Evolutionary conservation across 2,113 vertebrate genomes (phyloP).

Genomic region (Accipiter cooperii): DNA sequence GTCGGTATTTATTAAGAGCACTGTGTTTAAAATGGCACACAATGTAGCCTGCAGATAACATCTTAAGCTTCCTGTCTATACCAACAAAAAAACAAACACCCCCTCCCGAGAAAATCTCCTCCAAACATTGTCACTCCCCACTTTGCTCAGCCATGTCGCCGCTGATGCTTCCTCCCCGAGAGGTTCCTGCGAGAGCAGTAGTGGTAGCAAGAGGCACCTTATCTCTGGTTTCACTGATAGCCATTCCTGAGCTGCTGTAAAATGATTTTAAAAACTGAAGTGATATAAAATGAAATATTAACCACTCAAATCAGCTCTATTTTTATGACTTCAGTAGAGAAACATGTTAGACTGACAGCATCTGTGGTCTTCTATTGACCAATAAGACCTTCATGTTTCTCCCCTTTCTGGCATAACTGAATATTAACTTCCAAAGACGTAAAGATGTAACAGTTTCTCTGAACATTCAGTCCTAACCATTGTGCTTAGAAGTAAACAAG

Average conservation of each 20-base stretch:
- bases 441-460: background rate
- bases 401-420: background rate
- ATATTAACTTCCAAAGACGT: background rate
- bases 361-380: background rate
- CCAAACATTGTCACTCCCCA: constrained; percentile 12
- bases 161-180: background rate
- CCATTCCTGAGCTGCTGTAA: background rate
- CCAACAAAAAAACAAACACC: constrained; percentile 17
- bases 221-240: background rate
- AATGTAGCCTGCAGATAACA: constrained; percentile 60
- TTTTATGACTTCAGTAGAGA: background rate
- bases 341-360: background rate
- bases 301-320: background rate
- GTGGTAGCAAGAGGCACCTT: background rate
- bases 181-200: background rate
- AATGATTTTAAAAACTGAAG: background rate
- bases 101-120: background rate
- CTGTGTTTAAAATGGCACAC: constrained; percentile 61
- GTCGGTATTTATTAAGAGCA: constrained; percentile 69
- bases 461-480: background rate
- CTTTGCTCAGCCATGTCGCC: background rate
- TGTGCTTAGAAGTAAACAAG: background rate
- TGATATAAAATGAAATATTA: background rate
- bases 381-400: background rate
- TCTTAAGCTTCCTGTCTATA: constrained; percentile 55